Base-by-base conservation (phyloP, 2,113 vertebrate species). In the Hemibagrus wyckioides region DNA sequence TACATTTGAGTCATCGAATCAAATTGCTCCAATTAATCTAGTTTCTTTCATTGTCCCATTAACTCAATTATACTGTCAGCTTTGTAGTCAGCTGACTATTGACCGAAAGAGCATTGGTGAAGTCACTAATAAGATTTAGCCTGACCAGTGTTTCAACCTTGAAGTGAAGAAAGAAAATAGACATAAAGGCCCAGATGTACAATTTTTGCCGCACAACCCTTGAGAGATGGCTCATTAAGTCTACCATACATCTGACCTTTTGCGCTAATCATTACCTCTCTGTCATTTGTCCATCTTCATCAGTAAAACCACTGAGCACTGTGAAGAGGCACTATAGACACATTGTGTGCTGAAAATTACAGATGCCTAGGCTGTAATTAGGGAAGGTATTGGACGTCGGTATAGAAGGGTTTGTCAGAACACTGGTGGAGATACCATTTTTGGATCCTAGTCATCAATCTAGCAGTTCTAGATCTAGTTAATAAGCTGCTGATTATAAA, bases 331-430 rank as follows among this genome's bases (percentile, higher is more conserved):
- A 25, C 36, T 63, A 82, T n/a, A 82, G 80, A n/a, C 6, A 39
- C 17, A 59, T 48, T 30, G 25, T 48, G n/a, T 30, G 41, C 59
- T 33, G 41, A 7, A 50, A 30, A 65, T 56, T 73, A 61, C 50
- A n/a, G 50, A 80, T 88, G 28, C 50, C 44, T 69, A 39, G 65
- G 15, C 2, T 80, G 48, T 48, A 84, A 84, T 67, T 69, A 23
- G 65, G 54, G n/a, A 33, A 54, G 67, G 28, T 65, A 77, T 54
- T 76, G 67, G 28, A 82, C 33, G 44, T 25, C 15, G 2, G 39
- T 41, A 4, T 71, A 1, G 63, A 30, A 67, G 6, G 63, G 33
- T 71, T 14, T 71, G 15, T 17, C 33, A 71, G 67, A 71, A 71
- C 39, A 71, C 19, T 71, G n/a, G 28, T 65, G 61, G 61, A 11